Conservation (phyloP, 1,140 invertebrate genomes). For the Ceratitis capitata region DNA sequence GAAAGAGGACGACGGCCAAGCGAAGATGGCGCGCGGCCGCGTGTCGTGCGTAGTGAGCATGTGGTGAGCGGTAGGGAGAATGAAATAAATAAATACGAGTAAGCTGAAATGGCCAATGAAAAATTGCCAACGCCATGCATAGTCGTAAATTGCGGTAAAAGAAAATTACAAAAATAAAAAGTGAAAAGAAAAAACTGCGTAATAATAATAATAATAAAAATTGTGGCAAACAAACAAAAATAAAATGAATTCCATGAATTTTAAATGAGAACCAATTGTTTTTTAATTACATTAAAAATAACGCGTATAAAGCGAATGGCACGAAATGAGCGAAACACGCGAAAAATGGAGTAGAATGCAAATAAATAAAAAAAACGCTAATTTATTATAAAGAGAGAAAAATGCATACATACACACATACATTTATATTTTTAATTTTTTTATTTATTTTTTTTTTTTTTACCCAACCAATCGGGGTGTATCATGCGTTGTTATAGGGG, state of each 20-base stretch:
- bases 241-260: slow-evolving; percentile 47
- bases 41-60: background rate
- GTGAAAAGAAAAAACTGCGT: background rate
- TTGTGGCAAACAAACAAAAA: slow-evolving; percentile 42
- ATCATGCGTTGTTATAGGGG: no score
- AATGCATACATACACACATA: background rate
- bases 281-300: slow-evolving; percentile 58
- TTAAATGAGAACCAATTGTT: slow-evolving; percentile 54
- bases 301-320: background rate
- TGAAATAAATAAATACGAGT: slow-evolving; percentile 35
- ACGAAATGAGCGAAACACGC: background rate
- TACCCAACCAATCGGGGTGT: no score
- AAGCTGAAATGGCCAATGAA: slow-evolving; percentile 23
- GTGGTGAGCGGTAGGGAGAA: background rate
- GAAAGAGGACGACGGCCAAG: background rate
- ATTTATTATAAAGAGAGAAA: background rate
- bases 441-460: no score
- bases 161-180: slow-evolving; percentile 25
- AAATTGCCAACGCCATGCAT: slow-evolving; percentile 4
- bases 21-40: background rate
- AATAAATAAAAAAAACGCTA: background rate
- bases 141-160: slow-evolving; percentile 33
- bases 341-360: background rate
- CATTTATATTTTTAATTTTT: no score
- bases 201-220: slow-evolving; percentile 31